Conservation (phyloP, 2,797 vertebrate species). For the Hipposideros larvatus region DNA sequence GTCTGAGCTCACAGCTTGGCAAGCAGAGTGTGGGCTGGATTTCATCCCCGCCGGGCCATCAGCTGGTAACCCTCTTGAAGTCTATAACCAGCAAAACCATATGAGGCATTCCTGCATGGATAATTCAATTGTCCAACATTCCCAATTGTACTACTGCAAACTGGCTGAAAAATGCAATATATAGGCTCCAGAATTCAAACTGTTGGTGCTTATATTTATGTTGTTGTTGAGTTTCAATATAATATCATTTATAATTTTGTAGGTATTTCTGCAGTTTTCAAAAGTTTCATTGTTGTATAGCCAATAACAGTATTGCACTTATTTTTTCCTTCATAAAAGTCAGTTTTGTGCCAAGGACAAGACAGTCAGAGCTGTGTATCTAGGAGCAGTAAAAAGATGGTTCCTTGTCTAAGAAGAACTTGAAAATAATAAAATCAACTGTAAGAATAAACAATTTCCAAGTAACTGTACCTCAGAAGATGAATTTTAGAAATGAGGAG, state of each 20-base stretch:
- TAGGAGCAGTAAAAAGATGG: background rate
- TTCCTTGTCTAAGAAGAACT: background rate
- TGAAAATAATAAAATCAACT: background rate
- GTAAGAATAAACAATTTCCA: background rate
- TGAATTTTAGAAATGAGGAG: background rate
- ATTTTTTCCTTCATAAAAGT: background rate
- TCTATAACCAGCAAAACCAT: background rate
- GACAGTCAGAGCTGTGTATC: background rate
- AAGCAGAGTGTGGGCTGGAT: background rate
- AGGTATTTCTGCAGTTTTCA: background rate
- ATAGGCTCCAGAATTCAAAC: background rate
- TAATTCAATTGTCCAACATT: background rate
- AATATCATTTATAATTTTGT: background rate
- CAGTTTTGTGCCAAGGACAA: background rate
- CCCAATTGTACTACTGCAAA: background rate
- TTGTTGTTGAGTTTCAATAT: background rate
- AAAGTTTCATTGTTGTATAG: background rate
- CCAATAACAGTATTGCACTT: background rate
- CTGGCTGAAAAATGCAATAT: background rate
- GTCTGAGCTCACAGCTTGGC: background rate
- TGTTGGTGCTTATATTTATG: background rate
- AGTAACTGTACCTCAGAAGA: background rate
- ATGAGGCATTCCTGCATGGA: background rate
- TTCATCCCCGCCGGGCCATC: background rate
- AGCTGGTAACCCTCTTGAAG: background rate